Base-by-base conservation (phyloP, 2,113 vertebrate species). In the Saguinus midas region DNA sequence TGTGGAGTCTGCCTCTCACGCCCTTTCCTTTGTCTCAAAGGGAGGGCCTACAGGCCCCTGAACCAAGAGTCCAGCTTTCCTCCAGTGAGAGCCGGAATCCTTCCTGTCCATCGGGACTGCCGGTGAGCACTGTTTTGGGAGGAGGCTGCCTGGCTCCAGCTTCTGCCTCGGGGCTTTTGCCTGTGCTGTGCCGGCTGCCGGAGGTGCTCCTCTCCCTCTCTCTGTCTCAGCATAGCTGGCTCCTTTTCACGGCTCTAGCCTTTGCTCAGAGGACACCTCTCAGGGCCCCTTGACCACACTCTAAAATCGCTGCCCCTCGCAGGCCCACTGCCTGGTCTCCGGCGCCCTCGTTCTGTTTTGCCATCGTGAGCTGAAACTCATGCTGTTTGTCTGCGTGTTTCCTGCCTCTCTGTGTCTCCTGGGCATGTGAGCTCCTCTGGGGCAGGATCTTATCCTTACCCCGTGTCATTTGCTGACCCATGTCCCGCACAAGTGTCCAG, bases 331-430 rank as follows among this genome's bases (percentile, higher is more conserved):
- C 23, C 18, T 70, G 18, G 50, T n/a, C 32, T 52, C 43, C 1
- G 5, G 12, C 7, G 17, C 27, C 27, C 43, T 89, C 12, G 6
- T 13, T 81, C 43, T 52, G 0, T 48, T 40, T 88, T 12, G 11
- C n/a, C 21, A 1, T 40, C 37, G 0, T 0, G 45, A 55, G 68
- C 45, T 16, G n/a, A n/a, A 45, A 7, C 3, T 12, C 27, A 20
- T 14, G 18, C 50, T 55, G 48, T 12, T 8, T 21, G 29, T 45
- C 32, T 32, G 21, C 8, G 0, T 8, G 4, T 23, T 43, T 75
- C 3, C 29, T 27, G 37, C 16, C 32, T 16, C 25, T 17, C 4
- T 76, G 4, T 23, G 3, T 25, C 37, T 18, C 4, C 3, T 17
- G 45, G 40, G 32, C 64, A 11, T 83, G 14, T 64, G n/a, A 0